A percentile compares a stretch with the other conserved stretches of the same genome.
phyloP scores from a whole-genome alignment of 2,797 vertebrate genomes.

The Sebastes matsubarae region DNA sequence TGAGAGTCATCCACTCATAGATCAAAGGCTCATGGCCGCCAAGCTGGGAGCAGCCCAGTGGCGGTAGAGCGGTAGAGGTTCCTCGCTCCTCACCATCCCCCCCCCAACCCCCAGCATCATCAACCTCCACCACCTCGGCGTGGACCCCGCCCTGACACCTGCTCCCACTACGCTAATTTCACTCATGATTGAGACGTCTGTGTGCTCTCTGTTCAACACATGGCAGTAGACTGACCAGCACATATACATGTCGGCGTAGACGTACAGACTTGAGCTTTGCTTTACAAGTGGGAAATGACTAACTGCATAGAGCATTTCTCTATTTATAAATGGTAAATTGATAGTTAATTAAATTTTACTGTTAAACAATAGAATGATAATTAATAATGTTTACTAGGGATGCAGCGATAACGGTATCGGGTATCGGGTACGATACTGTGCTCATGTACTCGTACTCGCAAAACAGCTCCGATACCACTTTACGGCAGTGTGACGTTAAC shows the following conservation, averaged over 20 bases:
- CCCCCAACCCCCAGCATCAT: conserved; percentile 12
- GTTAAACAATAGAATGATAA: too few species aligned
- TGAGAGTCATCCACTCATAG: conserved; percentile 56
- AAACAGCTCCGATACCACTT: too few species aligned
- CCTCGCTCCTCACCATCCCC: conserved; percentile 35
- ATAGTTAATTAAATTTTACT: too few species aligned
- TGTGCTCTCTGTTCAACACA: conserved; percentile 29
- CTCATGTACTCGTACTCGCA: too few species aligned
- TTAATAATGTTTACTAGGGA: too few species aligned
- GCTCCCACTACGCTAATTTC: conserved; percentile 65
- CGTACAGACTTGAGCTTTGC: not conserved
- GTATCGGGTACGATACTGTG: too few species aligned
- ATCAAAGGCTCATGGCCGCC: conserved; percentile 53
- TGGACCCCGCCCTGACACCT: conserved; percentile 69
- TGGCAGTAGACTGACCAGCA: conserved; percentile 1
- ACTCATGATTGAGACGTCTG: conserved; percentile 66
- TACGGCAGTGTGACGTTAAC: too few species aligned
- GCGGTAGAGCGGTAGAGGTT: not conserved
- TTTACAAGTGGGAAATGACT: not conserved
- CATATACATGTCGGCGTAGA: not conserved
- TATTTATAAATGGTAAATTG: too few species aligned
- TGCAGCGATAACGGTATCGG: too few species aligned
- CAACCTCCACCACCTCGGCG: conserved; percentile 22
- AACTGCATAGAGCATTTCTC: not conserved
- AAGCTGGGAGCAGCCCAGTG: conserved; percentile 31